Percentiles rank a stretch among this genome's conserved stretches.
Conservation (phyloP, 2,113 vertebrate species). For the Amia ocellicauda region DNA sequence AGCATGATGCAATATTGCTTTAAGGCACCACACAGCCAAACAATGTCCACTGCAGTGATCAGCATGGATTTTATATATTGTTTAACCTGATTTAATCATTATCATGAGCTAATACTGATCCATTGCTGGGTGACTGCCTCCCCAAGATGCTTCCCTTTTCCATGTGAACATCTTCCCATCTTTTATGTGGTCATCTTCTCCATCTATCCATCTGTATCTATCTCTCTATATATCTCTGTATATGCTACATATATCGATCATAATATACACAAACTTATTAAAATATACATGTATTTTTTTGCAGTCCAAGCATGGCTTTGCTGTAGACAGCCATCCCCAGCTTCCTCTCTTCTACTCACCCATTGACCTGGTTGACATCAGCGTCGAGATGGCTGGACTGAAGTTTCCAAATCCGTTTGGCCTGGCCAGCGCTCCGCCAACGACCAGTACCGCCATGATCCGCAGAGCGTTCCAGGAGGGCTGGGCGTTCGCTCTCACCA, state of each 20-base stretch:
- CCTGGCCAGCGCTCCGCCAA: conserved; percentile 85
- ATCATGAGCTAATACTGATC: no score
- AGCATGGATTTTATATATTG: no score
- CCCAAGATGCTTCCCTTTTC: no score
- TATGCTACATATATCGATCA: no score
- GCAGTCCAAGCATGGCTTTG: conserved; percentile 67
- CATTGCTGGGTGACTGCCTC: no score
- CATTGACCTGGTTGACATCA: conserved; percentile 82
- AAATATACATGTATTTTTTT: no score
- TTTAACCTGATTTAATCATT: no score
- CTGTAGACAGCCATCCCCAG: conserved; percentile 59
- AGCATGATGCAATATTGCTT: no score
- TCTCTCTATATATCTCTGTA: conserved; percentile 25
- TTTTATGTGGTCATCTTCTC: not conserved
- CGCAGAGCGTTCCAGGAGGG: conserved; percentile 86
- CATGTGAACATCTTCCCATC: no score
- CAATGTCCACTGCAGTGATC: no score
- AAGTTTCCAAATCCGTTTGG: conserved; percentile 88
- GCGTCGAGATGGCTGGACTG: conserved; percentile 79
- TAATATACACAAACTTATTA: no score
- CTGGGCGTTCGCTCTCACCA: conserved; percentile 90
- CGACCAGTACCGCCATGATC: conserved; percentile 87
- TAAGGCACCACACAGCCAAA: no score
- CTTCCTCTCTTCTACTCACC: conserved; percentile 83
- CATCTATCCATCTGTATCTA: not conserved